These are phyloP conservation scores for Trichonephila inaurata DNA, from an alignment of 1,140 invertebrate species.

Conservation along the genomic window DNA sequence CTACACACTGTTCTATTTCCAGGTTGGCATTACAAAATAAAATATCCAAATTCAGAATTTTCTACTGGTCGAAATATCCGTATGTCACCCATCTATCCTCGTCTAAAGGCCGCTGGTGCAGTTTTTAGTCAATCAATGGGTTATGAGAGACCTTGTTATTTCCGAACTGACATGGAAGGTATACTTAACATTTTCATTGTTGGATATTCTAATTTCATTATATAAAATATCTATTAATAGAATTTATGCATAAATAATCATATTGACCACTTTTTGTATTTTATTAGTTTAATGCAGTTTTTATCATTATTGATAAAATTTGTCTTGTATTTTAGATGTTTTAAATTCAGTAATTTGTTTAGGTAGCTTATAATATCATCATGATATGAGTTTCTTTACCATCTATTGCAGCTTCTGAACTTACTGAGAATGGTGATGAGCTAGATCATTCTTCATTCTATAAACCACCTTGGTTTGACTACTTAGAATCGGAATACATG, in stretches of 20 bases:
- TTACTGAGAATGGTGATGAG: slow-evolving; percentile 76
- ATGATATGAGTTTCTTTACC: not conserved
- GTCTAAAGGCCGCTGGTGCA: slow-evolving; percentile 94
- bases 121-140: slow-evolving; percentile 99
- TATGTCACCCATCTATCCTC: slow-evolving; percentile 97
- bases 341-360: not conserved
- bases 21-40: slow-evolving; percentile 87
- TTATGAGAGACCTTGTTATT: slow-evolving; percentile 97
- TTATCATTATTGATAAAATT: too few species aligned
- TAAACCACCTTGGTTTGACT: slow-evolving; percentile 97
- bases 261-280: too few species aligned
- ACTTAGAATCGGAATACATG: slow-evolving; percentile 93
- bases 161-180: slow-evolving; percentile 84
- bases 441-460: slow-evolving; percentile 80
- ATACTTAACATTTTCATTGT: not conserved
- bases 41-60: slow-evolving; percentile 90
- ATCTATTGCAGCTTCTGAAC: not conserved
- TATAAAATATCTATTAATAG: too few species aligned
- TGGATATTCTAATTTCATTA: too few species aligned
- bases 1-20: not conserved
- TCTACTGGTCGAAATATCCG: slow-evolving; percentile 93
- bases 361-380: not conserved
- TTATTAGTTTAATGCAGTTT: too few species aligned
- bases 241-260: too few species aligned
- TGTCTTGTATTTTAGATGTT: not conserved